Percentiles rank a stretch among this genome's conserved stretches.
These are phyloP conservation scores for Apostichopus leukothele DNA, from an alignment of 53 echinoderm and acorn worm genomes.

Conservation along the genomic window DNA sequence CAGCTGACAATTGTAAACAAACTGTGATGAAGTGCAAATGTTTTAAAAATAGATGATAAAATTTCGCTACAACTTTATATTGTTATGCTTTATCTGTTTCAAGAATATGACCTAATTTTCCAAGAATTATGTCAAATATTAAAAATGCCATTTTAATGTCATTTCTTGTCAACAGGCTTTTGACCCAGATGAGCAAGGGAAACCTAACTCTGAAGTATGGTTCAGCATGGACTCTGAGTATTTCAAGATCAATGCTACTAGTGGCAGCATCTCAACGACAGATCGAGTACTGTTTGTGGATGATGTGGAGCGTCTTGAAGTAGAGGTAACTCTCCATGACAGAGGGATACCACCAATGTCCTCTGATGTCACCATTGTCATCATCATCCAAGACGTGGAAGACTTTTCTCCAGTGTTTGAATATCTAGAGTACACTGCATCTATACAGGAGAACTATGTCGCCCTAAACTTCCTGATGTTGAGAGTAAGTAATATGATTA, in stretches of 20 bases:
- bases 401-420: slow-evolving; percentile 42
- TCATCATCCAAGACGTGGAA: slow-evolving; percentile 28
- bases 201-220: slow-evolving; percentile 17
- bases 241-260: slow-evolving; percentile 14
- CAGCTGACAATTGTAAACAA: too few relatives aligned
- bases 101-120: too few relatives aligned
- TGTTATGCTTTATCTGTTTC: too few relatives aligned
- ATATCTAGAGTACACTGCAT: slow-evolving; percentile 15
- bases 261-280: slow-evolving; percentile 38
- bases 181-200: slow-evolving; percentile 12
- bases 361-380: not conserved
- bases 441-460: slow-evolving; percentile 11
- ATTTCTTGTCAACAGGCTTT: slow-evolving; percentile 17
- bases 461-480: not conserved
- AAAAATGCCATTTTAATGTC: too few relatives aligned
- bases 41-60: too few relatives aligned
- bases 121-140: too few relatives aligned
- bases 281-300: slow-evolving; percentile 7
- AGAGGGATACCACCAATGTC: slow-evolving; percentile 28
- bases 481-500: not conserved
- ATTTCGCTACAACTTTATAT: too few relatives aligned
- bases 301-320: not conserved
- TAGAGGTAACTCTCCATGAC: slow-evolving; percentile 39
- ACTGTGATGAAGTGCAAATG: too few relatives aligned
- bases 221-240: slow-evolving; percentile 36